Base-by-base conservation (phyloP, 2,113 vertebrate genomes). In the Empidonax alnorum region DNA sequence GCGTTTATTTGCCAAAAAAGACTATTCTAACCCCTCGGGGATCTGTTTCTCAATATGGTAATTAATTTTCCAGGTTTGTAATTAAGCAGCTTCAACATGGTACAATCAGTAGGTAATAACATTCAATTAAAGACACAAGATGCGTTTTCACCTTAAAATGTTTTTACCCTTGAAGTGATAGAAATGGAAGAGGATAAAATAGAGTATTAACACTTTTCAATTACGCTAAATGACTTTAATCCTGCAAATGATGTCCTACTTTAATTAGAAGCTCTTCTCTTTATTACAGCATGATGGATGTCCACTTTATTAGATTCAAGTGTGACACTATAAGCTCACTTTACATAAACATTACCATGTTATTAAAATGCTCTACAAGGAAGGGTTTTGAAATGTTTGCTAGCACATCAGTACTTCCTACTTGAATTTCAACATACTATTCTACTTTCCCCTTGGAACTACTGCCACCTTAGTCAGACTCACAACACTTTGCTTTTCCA, bases 151-250 rank as follows among this genome's bases (percentile, higher is more conserved):
- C 97, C 97, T 98, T 98, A 98, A 97, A 97, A 97, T 97, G 97
- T 97, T 97, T 98, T 97, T 98, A 97, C 97, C 98, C 97, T 98
- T 98, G 96, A 98, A 98, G 97, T 97, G 97, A 97, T 98, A 98
- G 97, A 97, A 98, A 96, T 97, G 96, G 95, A 97, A 98, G 96
- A 96, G 96, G 96, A 98, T 98, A 98, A 98, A 98, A 98, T 98
- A 98, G 98, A 98, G 98, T 98, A 99, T 99, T 99, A 99, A 97
- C 98, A 96, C 92, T 98, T 98, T 98, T 99, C 98, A 99, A 99
- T 99, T 99, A 99, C 69, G 27, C 92, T 97, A 98, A 99, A 99
- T 98, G 97, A 98, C 98, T 99, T 98, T 98, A 99, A 99, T 99
- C 98, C 97, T 92, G 97, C 97, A 98, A 98, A 99, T 98, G 97